Conservation (phyloP, 2,113 vertebrate genomes). For the Pteropus alecto region DNA sequence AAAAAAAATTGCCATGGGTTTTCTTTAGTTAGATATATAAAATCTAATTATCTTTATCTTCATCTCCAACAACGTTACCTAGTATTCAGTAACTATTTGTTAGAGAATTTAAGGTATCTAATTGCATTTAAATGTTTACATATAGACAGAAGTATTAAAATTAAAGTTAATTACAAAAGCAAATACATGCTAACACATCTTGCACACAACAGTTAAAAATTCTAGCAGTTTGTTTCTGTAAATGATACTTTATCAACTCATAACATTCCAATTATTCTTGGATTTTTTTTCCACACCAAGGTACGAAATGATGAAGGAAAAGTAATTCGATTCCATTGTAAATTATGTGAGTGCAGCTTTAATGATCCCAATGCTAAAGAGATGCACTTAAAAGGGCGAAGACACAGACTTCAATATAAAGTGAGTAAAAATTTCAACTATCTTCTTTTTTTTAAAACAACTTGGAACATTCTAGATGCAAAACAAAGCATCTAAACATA, state of each 20-base stretch:
- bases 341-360: constrained; percentile 98
- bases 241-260: background rate
- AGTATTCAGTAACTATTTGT: background rate
- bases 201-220: background rate
- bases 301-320: constrained; percentile 98
- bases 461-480: background rate
- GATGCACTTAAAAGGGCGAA: constrained; percentile 96
- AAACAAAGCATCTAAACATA: constrained; percentile 16
- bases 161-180: background rate
- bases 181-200: background rate
- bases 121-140: constrained; percentile 6
- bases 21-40: background rate
- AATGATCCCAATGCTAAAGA: constrained; percentile 99
- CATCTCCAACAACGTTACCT: background rate
- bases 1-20: background rate
- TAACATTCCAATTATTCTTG: constrained; percentile 8
- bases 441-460: background rate
- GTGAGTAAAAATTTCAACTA: constrained; percentile 77
- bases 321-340: constrained; percentile 98
- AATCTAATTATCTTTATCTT: background rate
- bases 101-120: background rate
- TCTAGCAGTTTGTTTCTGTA: background rate
- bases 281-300: constrained; percentile 76
- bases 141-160: background rate
- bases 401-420: constrained; percentile 98